Percentiles rank a stretch among this genome's conserved stretches.
Evolutionary conservation across 2,888 invertebrate genomes (phyloP).

Genomic region (Onchidella celtica): DNA sequence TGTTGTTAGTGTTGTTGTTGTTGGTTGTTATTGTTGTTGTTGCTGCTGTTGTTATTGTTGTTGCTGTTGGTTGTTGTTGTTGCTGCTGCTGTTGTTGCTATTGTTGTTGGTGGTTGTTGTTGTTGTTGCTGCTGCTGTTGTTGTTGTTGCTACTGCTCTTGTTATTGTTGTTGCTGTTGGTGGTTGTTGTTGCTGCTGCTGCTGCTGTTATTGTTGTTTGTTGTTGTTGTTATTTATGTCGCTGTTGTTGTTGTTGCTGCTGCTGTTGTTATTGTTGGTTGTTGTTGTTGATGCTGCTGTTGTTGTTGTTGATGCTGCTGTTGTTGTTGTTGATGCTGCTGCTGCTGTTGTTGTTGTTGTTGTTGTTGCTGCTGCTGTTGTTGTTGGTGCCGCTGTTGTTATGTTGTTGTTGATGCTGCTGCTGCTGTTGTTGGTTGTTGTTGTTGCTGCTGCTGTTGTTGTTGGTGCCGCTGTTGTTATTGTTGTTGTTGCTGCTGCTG

Average conservation of each 20-base stretch:
- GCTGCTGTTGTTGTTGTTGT: not conserved
- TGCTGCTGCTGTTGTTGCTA: slow-evolving; percentile 1
- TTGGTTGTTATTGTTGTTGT: not conserved
- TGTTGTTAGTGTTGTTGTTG: not conserved
- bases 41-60: not conserved
- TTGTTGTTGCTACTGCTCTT: slow-evolving; percentile 15
- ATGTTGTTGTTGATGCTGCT: slow-evolving; percentile 15
- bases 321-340: slow-evolving; percentile 15
- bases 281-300: slow-evolving; percentile 15
- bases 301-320: slow-evolving; percentile 15
- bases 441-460: slow-evolving; percentile 10
- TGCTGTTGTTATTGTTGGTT: not conserved
- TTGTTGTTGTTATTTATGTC: not conserved
- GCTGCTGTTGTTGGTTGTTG: slow-evolving; percentile 19
- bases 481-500: slow-evolving; percentile 10
- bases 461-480: too few species aligned
- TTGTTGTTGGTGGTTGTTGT: not conserved
- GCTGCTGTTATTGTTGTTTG: not conserved
- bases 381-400: slow-evolving; percentile 13
- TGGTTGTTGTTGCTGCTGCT: not conserved
- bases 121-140: slow-evolving; percentile 19
- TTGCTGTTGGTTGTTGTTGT: not conserved
- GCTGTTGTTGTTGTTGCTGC: slow-evolving; percentile 2
- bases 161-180: slow-evolving; percentile 1
- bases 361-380: not conserved